Evolutionary conservation across 2,113 vertebrate genomes (phyloP), one percentile per base, ranked within the genome.

Genomic region (Passer montanus): DNA sequence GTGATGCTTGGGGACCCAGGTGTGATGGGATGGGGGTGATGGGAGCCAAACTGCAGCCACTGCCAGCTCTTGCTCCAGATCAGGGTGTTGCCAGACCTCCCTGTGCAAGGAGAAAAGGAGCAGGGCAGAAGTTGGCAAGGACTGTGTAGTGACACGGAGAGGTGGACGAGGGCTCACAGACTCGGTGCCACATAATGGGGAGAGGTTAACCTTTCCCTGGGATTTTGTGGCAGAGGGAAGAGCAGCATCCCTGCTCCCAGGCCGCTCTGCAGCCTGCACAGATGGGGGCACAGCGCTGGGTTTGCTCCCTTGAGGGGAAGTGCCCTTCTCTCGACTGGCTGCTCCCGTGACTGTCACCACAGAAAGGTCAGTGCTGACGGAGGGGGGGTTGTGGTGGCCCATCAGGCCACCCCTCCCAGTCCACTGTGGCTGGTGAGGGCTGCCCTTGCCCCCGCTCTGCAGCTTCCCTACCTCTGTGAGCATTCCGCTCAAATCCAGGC

Each of bases 241-340:
- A 87, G 64, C 62, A 75, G 77, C 30, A 23, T 63, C 59, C 35
- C 67, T 0, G 4, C 59, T 69, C n/a, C 24, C 0, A 0, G n/a
- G 46, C 39, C 0, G 0, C 87, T 74, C 47, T 24, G 52, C 58
- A 81, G 60, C 33, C 70, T 47, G 37, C 53, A 28, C 44, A 37
- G 78, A 68, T 24, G 2, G n/a, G 37, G 33, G 10, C 8, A 10
- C 0, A 0, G 44, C 3, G 7, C 62, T 41, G 41, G 20, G 31
- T 49, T 87, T n/a, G 50, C 37, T 86, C 56, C 75, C 53, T 58
- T 10, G 3, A 26, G 10, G 66, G 66, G 24, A 75, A 87, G 37
- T 9, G 35, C 23, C 47, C 22, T 70, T 69, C 47, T 84, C 30
- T 44, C 8, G 2, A 77, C 56, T n/a, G 41, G 39, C 59, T 74